Evolutionary conservation across 2,888 invertebrate genomes (phyloP).

Genomic region (Tinea trinotella): DNA sequence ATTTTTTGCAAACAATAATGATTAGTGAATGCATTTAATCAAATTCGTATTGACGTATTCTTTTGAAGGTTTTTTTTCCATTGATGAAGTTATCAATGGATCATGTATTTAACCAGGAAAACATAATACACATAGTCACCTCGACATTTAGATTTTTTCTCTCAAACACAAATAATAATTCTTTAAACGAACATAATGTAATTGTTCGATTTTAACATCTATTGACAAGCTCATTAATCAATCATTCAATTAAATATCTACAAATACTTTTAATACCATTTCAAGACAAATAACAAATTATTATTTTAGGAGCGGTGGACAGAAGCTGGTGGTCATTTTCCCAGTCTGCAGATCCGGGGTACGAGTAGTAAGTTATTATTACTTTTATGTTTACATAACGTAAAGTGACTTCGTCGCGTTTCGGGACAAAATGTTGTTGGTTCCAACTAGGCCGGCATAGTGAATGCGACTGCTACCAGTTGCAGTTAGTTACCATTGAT

Average conservation of each 20-base stretch:
- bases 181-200: conserved; percentile 7
- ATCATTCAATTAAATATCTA: not conserved
- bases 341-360: too few species aligned
- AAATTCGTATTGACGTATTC: not conserved
- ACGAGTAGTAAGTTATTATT: too few species aligned
- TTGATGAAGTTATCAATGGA: conserved; percentile 7
- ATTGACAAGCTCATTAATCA: conserved; percentile 1
- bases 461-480: too few species aligned
- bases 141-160: conserved; percentile 9
- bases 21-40: too few species aligned
- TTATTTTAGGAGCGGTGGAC: too few species aligned
- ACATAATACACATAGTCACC: conserved; percentile 8
- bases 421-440: too few species aligned
- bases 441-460: too few species aligned
- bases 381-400: too few species aligned
- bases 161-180: conserved; percentile 9
- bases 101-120: not conserved
- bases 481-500: too few species aligned
- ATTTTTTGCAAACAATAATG: too few species aligned
- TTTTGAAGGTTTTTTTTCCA: conserved; percentile 2
- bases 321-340: too few species aligned
- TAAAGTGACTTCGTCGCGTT: too few species aligned
- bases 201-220: not conserved
- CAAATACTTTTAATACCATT: not conserved
- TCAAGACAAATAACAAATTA: not conserved